A percentile compares a stretch with the other conserved stretches of the same genome.
Conservation (phyloP, 2,888 invertebrate genomes). For the Geophilus truncorum region DNA sequence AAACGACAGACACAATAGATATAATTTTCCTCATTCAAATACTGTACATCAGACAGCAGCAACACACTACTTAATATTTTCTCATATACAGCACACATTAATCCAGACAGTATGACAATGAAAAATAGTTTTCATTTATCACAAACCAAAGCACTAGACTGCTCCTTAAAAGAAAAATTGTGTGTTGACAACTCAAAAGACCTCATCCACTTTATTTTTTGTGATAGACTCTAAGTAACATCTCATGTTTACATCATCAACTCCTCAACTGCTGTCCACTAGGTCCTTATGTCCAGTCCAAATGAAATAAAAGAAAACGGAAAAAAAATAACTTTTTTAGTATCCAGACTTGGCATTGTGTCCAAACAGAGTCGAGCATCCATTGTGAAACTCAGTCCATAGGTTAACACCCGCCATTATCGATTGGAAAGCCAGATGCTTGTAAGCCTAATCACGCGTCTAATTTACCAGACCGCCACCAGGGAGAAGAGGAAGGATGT, state of each 20-base stretch:
- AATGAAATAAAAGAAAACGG: not conserved
- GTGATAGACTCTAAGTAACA: not conserved
- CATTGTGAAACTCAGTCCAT: not conserved
- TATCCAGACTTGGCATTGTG: not conserved
- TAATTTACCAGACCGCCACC: conserved; percentile 25
- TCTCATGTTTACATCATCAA: not conserved
- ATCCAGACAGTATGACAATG: no score
- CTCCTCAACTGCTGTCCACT: not conserved
- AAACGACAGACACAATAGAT: no score
- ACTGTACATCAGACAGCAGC: no score
- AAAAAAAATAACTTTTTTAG: not conserved
- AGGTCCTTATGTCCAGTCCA: not conserved
- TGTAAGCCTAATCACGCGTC: conserved; percentile 30
- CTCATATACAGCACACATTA: no score
- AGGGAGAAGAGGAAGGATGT: not conserved
- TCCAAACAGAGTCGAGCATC: not conserved
- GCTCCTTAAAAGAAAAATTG: not conserved
- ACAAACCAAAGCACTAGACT: not conserved
- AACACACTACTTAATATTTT: no score
- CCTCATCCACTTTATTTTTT: not conserved
- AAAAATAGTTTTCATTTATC: not conserved
- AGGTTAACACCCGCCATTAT: conserved; percentile 4
- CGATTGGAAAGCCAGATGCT: not conserved
- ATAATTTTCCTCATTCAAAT: no score
- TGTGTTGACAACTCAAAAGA: not conserved